phyloP scores from a whole-genome alignment of 2,797 vertebrate genomes.

The Tauraco hartlaubi region DNA sequence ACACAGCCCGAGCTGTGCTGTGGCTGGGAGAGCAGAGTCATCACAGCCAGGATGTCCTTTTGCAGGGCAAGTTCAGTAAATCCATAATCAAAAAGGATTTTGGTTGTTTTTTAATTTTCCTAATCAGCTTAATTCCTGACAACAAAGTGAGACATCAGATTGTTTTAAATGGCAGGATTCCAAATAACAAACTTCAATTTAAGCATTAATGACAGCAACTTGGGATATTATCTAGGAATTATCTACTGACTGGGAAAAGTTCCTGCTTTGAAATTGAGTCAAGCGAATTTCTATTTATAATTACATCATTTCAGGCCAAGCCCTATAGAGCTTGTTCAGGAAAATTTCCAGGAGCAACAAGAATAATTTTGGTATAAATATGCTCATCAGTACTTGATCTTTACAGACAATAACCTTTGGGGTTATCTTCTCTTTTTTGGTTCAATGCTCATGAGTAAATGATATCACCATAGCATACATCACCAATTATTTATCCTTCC shows the following conservation, averaged over 20 bases:
- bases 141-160: constrained; percentile 7
- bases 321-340: not conserved
- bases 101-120: not conserved
- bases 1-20: not conserved
- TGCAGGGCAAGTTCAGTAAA: not conserved
- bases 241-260: not conserved
- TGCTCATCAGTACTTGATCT: not conserved
- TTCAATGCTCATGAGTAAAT: not conserved
- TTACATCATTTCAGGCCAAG: not conserved
- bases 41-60: not conserved
- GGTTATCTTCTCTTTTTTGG: not conserved
- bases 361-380: not conserved
- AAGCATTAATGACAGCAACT: not conserved
- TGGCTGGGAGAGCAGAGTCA: not conserved
- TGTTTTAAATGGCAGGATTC: not conserved
- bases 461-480: not conserved
- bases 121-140: constrained; percentile 32
- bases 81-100: not conserved
- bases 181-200: not conserved
- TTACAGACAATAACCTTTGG: not conserved
- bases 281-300: not conserved
- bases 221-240: not conserved
- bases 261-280: not conserved
- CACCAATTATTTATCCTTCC: not conserved
- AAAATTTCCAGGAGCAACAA: not conserved